Base-by-base conservation (phyloP, 2,797 vertebrate genomes). In the Rhynchotus rufescens region DNA sequence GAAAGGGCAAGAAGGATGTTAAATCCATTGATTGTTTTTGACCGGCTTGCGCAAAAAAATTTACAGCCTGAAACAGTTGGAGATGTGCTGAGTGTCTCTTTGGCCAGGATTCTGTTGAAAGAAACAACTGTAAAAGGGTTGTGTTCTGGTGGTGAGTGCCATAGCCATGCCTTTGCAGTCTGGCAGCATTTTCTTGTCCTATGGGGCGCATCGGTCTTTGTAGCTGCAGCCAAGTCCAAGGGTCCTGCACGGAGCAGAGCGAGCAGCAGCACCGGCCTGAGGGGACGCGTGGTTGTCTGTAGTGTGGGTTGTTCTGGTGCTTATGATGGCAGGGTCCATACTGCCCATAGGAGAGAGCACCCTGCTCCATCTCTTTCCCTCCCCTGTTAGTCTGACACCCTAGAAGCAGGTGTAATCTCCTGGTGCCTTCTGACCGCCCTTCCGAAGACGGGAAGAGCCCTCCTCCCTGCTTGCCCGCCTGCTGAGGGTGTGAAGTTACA, bases 21-120 rank as follows among this genome's bases (percentile, higher is more conserved):
- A 92, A 80, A 23, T 60, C 76, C 68, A 11, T 72, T 78, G 73
- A 84, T 75, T 56, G 30, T 40, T 20, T 62, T 36, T 62, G 52
- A 67, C 81, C 67, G 56, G 32, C 67, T 84, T 75, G 20, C 75
- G 66, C 45, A 47, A 81, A 69, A 57, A 57, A 60, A 68, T 8
- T 22, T 49, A 42, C 9, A 64, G 26, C 40, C 10, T 38, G 23
- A 26, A 71, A 15, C 21, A 44, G 68, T 82, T 74, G 61, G 9
- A 3, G 60, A n/a, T 0, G 0, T 57, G 15, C 57, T 54, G 30
- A 20, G 25, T 45, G 16, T 44, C 90, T 54, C 15, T 49, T 82
- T 45, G 25, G n/a, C 11, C 28, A 26, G 44, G 13, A 52, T 57
- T 34, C 15, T 67, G 34, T 56, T 45, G 42, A 42, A 59, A 34